Evolutionary conservation across 1,140 invertebrate genomes (phyloP).

Genomic region (Drosophila erecta): DNA sequence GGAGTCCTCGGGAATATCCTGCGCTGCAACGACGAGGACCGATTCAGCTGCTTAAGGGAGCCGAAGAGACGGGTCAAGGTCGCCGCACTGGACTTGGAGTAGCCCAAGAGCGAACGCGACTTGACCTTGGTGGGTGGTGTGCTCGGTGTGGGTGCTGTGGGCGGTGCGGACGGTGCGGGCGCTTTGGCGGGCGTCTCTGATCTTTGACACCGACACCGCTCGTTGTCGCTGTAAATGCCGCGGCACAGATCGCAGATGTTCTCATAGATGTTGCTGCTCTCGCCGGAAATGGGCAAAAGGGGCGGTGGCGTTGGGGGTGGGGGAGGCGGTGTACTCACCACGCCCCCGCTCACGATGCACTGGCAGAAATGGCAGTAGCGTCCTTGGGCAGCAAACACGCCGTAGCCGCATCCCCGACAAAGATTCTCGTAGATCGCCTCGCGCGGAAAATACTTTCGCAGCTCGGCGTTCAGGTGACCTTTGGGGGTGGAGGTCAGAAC

Average conservation of each 20-base stretch:
- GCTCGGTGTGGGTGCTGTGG: slow-evolving; percentile 2
- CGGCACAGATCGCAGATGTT: slow-evolving; percentile 75
- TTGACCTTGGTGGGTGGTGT: slow-evolving; percentile 33
- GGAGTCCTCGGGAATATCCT: slow-evolving; percentile 34
- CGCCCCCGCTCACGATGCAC: slow-evolving; percentile 70
- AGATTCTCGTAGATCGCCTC: slow-evolving; percentile 79
- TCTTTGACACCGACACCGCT: slow-evolving; percentile 46
- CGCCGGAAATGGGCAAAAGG: neutral
- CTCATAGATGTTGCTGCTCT: slow-evolving; percentile 68
- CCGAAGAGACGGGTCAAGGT: slow-evolving; percentile 69
- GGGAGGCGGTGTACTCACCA: slow-evolving; percentile 11
- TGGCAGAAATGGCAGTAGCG: slow-evolving; percentile 77
- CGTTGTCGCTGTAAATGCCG: slow-evolving; percentile 67
- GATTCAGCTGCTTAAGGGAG: slow-evolving; percentile 72
- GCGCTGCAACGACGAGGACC: slow-evolving; percentile 56
- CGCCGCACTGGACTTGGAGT: slow-evolving; percentile 65
- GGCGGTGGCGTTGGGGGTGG: neutral
- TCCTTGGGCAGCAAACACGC: slow-evolving; percentile 77
- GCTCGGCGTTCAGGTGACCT: slow-evolving; percentile 32
- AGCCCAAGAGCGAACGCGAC: slow-evolving; percentile 58
- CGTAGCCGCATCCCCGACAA: slow-evolving; percentile 80
- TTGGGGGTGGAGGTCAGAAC: neutral
- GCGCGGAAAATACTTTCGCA: slow-evolving; percentile 74
- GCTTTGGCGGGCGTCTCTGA: neutral
- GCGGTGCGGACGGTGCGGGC: slow-evolving; percentile 3